Evolutionary conservation across 2,797 vertebrate genomes (phyloP), one percentile per base, ranked within the genome.

Genomic region (Clarias pachynema): DNA sequence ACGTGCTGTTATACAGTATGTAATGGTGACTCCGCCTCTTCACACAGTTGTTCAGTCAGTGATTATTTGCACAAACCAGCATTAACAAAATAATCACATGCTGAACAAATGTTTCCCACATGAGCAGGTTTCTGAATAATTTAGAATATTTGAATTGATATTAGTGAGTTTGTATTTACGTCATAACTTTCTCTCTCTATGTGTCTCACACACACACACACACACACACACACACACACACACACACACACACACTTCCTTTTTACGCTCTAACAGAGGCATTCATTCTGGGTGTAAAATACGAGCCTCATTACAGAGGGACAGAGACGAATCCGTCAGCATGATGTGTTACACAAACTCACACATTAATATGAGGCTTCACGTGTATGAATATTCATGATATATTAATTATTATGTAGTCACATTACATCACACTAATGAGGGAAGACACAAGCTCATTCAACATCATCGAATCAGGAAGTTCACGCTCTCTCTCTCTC

Each of bases 301-400:
- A 81, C 63, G 31, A 26, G 57, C 49, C 9, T 73, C 31, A 81
- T 81, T 86, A 86, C 26, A 57, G 79, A 40, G 24, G 22, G 34
- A 72, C 63, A 83, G 68, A 37, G 53, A n/a, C 16, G 14, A 63
- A 84, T 82, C 63, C 65, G 70, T 84, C 63, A 81, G 31, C 1
- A 7, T 80, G 49, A 79, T 72, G n/a, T 66, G 59, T 80, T 63
- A 63, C 29, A n/a, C 56, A 57, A 49, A 84, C 65, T 84, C 62
- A 37, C 53, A 24, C n/a, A 59, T 73, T 82, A 53, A 75, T 57
- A 57, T 29, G 14, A 8, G 26, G 26, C 70, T 26, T 83, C 26
- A 31, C 12, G 77, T 16, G 8, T 37, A 83, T 79, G 73, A 85
- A 88, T 84, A 80, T 85, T 82, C 83, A 86, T 82, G 73, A 53